phyloP scores from a whole-genome alignment of 1,140 invertebrate genomes.

The Periplaneta americana region DNA sequence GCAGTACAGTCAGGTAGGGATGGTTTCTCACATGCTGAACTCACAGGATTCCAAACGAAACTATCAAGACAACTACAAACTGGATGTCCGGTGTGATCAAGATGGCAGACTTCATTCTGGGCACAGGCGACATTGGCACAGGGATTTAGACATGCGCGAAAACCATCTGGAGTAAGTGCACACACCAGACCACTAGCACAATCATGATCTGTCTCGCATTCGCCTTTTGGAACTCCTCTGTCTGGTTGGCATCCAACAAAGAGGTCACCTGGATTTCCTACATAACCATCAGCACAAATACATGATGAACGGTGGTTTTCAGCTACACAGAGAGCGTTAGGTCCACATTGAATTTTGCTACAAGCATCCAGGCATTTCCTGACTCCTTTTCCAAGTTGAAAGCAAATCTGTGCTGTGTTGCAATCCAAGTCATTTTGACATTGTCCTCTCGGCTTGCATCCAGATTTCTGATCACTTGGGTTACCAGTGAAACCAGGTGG shows the following conservation, averaged over 20 bases:
- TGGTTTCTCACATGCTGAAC: conserved; percentile 75
- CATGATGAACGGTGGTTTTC: conserved; percentile 79
- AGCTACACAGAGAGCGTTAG: conserved; percentile 79
- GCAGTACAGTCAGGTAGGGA: conserved; percentile 71
- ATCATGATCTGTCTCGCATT: conserved; percentile 64
- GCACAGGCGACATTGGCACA: conserved; percentile 75
- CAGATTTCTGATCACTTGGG: conserved; percentile 58
- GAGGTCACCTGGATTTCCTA: conserved; percentile 73
- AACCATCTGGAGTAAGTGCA: conserved; percentile 50
- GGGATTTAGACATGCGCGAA: conserved; percentile 68
- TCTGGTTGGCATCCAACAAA: conserved; percentile 67
- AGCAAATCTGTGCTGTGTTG: conserved; percentile 75
- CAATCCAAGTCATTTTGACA: conserved; percentile 78
- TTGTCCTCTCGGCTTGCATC: conserved; percentile 64
- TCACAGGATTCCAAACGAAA: conserved; percentile 76
- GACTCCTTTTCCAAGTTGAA: conserved; percentile 66
- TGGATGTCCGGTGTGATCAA: conserved; percentile 57
- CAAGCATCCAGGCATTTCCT: conserved; percentile 83
- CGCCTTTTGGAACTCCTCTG: conserved; percentile 39
- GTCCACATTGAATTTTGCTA: conserved; percentile 80
- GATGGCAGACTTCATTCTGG: conserved; percentile 69
- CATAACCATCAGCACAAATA: conserved; percentile 72
- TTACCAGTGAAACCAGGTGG: conserved; percentile 72
- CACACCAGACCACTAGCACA: conserved; percentile 59
- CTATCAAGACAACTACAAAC: conserved; percentile 69